Evolutionary conservation across 2,888 invertebrate genomes (phyloP), one percentile per base, ranked within the genome.

Genomic region (Molanna angustata): DNA sequence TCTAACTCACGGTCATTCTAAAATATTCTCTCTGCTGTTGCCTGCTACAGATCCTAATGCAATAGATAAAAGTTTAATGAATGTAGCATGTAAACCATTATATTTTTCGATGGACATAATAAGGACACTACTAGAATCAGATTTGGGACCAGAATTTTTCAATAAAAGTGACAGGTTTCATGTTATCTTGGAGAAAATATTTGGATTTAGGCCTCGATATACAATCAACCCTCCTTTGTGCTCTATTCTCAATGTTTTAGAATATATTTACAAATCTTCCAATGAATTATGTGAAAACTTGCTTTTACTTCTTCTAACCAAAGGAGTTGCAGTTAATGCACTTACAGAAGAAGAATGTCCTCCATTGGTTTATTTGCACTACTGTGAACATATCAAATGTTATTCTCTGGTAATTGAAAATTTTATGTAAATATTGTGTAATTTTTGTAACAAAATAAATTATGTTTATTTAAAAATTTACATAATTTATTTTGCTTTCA

Each of bases 301-400:
- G 45, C 70, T 77, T 53, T 67, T 71, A 62, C 64, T 74, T 47
- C 70, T 74, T 52, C 63, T 77, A 1, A 68, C 68, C 62, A 67
- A 70, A 62, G 77, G 76, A 16, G 69, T 72, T 3, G 60, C 66
- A 41, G 73, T 74, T 3, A 68, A 77, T 68, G 69, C 73, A 20
- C 53, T 64, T n/a, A 62, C 68, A 60, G 57, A 62, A 35, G 66
- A 67, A 60, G 74, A 76, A 62, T 76, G 76, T 59, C 76, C 77
- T 32, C 76, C 77, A 1, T 60, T 76, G 17, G 74, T 74, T 4
- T 74, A 72, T 56, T 65, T 73, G 50, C 74, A 74, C 60, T 70
- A 68, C 56, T 66, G 67, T 54, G 65, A 67, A 56, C 72, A 72
- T 61, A 58, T 62, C 49, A 43, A 57, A 27, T 72, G 70, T 61